Evolutionary conservation across 1,140 invertebrate genomes (phyloP), one percentile per base, ranked within the genome.

Genomic region (Acromyrmex charruanus): DNA sequence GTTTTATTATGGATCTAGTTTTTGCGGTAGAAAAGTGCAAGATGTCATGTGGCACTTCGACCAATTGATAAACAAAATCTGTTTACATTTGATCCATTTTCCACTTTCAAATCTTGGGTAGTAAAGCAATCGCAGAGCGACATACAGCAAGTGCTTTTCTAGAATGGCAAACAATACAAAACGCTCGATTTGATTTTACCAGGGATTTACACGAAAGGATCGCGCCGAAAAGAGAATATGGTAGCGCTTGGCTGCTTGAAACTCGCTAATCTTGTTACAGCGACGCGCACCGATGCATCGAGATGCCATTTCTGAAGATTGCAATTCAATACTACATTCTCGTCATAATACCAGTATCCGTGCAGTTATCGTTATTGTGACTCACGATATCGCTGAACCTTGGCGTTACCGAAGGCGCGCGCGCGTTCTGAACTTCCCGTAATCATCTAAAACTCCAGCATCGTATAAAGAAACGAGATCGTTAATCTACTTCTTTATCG

Each of bases 281-380:
- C 25, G 49, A 25, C 55, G 69, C 39, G 55, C 59, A 65, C 35
- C 49, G 35, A 66, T 80, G 82, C 55, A 51, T 55, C 68, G 61
- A 87, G 63, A 65, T 58, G 74, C 72, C 49, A 88, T 87, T 90
- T 75, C 74, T 55, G 88, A 87, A 89, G 74, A 90, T 90, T 90
- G 89, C 88, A 63, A 89, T 90, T 90, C 88, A 90, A 90, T 90
- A 87, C 61, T 72, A 68, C 79, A 74, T 44, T 59, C 68, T 59
- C 74, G 39, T 77, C 66, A 79, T 81, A 68, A 79, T 81, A 68
- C 59, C 39, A 25, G 79, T 68, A 88, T 90, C 75, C 86, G 61
- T 44, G 86, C 89, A 90, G 86, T 90, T 90, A 90, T 85, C 88
- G 88, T 90, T 90, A 90, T 59, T 75, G 86, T 88, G 85, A 90